Base-by-base conservation (phyloP, 64 coral and sea anemone species). In the Actinia tenebrosa region DNA sequence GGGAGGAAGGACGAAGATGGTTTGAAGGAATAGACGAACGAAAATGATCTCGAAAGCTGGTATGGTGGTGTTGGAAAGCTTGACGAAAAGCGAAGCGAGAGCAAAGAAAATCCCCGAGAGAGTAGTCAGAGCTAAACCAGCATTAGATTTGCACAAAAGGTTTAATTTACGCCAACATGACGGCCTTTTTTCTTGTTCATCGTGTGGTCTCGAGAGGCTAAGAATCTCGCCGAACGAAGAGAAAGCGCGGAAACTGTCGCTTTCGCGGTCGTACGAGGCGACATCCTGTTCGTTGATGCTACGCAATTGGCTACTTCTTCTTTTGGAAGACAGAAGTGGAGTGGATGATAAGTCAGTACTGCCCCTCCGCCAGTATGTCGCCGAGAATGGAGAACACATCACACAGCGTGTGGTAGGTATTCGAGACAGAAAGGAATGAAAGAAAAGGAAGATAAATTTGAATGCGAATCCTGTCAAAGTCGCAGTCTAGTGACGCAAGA, bases 21-120 rank as follows among this genome's bases (percentile, higher is more conserved):
- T 92, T 84, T 92, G 94, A 14, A 92, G 89, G 18, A 95, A 61
- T 8, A 95, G 81, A 60, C 94, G 94, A 18, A 95, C 91, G 23
- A 95, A 95, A 22, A 92, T 89, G 53, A 95, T 95, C 80, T 95
- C 90, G 89, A 95, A 95, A 10, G 94, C 87, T 2, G 94, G 94
- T 16, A 95, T 89, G 10, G 87, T 86, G 8, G 87, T 95, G 87
- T 95, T 95, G 20, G 94, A 95, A 44, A 95, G 84, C 60, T 95
- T 95, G 44, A 92, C 94, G 55, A 95, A 95, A 16, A 95, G 84
- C 20, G 94, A 95, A 30, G 94, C 94, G 27, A 95, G 43, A 16
- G 94, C 87, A 16, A 95, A 95, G 19, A 95, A 84, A 56, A 95
- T 56, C 1, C 94, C 94, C 7, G 94, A 95, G 1, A 77, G 78